Evolutionary conservation across 2,888 invertebrate species (phyloP).

Genomic region (Venusia cambrica): DNA sequence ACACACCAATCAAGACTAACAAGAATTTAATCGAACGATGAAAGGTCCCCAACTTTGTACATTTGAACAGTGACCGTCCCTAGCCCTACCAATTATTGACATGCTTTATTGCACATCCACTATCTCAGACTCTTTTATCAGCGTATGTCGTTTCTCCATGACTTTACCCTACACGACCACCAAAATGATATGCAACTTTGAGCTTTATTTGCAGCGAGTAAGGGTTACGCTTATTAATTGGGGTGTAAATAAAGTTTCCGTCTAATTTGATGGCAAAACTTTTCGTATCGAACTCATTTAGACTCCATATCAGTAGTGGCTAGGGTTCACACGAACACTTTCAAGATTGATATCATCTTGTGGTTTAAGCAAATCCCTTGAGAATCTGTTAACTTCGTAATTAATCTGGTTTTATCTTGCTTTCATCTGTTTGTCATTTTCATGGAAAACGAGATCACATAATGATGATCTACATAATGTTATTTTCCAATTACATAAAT

Average conservation of each 20-base stretch:
- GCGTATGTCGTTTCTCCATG: constrained; percentile 50
- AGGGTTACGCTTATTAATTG: constrained; percentile 1
- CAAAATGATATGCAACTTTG: constrained; percentile 22
- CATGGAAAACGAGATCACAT: too few relatives aligned
- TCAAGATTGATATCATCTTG: constrained; percentile 30
- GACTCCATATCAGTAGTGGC: constrained; percentile 50
- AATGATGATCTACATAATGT: too few relatives aligned
- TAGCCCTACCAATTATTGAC: constrained; percentile 70
- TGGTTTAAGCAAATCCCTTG: constrained; percentile 31
- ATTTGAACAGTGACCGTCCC: constrained; percentile 39
- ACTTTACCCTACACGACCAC: constrained; percentile 29
- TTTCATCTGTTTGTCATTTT: too few relatives aligned
- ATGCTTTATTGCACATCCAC: constrained; percentile 66
- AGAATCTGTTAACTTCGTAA: constrained; percentile 38
- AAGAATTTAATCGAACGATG: too few relatives aligned
- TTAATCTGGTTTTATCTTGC: too few relatives aligned
- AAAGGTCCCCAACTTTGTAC: constrained; percentile 28
- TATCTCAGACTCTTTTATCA: constrained; percentile 67
- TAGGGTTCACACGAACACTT: constrained; percentile 52
- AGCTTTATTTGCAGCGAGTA: constrained; percentile 33
- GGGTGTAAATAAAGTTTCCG: constrained; percentile 44
- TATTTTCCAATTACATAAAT: too few relatives aligned
- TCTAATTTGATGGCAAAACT: constrained; percentile 75
- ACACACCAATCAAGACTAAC: too few relatives aligned
- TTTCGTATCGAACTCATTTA: constrained; percentile 70